A percentile compares a stretch with the other conserved stretches of the same genome.
These are phyloP conservation scores for Myocastor coypus DNA, from an alignment of 2,113 vertebrate genomes.

Conservation along the genomic window DNA sequence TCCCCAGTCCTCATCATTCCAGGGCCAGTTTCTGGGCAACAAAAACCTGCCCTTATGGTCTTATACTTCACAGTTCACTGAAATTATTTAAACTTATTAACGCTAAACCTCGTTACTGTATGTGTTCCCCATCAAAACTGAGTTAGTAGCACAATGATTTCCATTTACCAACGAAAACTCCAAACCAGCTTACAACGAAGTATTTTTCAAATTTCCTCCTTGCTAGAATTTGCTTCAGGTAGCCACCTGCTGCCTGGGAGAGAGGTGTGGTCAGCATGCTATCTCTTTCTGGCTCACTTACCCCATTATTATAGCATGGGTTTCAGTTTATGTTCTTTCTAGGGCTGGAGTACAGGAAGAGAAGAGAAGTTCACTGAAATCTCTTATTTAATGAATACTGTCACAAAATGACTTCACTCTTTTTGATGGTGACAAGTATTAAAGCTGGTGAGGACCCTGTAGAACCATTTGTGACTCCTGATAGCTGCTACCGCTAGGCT, in stretches of 20 bases:
- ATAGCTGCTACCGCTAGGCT: neutral
- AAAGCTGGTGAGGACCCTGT: no score
- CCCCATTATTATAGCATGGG: neutral
- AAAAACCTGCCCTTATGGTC: rapidly evolving
- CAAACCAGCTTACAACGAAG: neutral
- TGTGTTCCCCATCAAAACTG: neutral
- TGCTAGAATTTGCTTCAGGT: neutral
- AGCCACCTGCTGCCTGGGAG: neutral
- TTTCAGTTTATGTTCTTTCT: neutral
- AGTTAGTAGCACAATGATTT: neutral
- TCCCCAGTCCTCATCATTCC: neutral
- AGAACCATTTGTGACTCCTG: neutral
- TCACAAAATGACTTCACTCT: neutral
- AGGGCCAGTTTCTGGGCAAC: no score
- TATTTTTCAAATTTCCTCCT: neutral
- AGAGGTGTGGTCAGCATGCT: neutral
- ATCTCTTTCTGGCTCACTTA: neutral
- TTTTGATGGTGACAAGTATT: neutral
- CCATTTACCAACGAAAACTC: neutral
- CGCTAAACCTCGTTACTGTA: neutral
- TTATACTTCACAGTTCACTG: neutral
- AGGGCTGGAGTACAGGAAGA: neutral
- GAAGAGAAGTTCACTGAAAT: neutral
- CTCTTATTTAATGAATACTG: neutral
- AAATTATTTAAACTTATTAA: neutral